Evolutionary conservation across 2,113 vertebrate genomes (phyloP), one percentile per base, ranked within the genome.

Genomic region (Mesocricetus auratus): DNA sequence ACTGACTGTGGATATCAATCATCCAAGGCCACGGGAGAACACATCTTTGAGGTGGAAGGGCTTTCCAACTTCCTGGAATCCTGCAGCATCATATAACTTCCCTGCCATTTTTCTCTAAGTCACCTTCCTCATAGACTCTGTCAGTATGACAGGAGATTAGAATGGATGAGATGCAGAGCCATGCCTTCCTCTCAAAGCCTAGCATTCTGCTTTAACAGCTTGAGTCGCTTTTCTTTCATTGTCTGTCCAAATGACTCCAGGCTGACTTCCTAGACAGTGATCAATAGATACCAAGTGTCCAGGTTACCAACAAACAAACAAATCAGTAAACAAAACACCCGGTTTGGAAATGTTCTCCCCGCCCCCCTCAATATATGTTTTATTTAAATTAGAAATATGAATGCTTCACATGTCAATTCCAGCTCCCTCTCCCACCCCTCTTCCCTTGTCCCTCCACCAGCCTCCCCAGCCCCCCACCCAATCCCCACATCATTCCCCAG

Each of bases 61-160:
- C 31, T 92, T 79, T 66, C 31, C 31, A 36, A 26, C 17, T 78
- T 39, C 90, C 62, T 60, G 53, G 81, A 90, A 75, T 22, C 47
- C 45, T 4, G 2, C 24, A 62, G 42, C 16, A 42, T 60, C 58
- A 50, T 4, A 19, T 16, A 74, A 78, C 47, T 68, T 71, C 33
- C 29, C 5, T 45, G 58, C 17, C 39, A 47, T 79, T 58, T 95
- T 94, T 47, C 58, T 31, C 39, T 17, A 68, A 1, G 0, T 15
- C 3, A 15, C 42, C 29, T 2, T 5, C 50, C 90, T 95, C 78
- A 11, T 15, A 89, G 66, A 62, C 47, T 17, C 39, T 17, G 60
- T 86, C 93, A 79, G 5, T 89, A 31, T 93, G 71, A 73, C 31
- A 93, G 42, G 82, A 21, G 56, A 90, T 90, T 92, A 36, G 90